Conservation (phyloP, 2,113 vertebrate species). For the Zosterops borbonicus region DNA sequence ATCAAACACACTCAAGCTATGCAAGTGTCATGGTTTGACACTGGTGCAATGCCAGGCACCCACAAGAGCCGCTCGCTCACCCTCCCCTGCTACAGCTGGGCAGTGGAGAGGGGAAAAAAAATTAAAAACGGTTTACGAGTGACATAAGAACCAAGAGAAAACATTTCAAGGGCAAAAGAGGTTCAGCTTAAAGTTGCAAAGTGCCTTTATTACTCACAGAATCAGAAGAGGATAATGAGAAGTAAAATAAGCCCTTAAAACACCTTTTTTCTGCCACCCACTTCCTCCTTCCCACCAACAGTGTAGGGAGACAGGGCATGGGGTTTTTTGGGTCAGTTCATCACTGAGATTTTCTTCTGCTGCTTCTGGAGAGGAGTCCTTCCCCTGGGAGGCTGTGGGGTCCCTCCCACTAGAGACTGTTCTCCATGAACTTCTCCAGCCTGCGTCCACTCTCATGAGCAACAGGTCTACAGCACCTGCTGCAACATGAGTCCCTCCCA, state of each 20-base stretch:
- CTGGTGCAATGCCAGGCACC: too few relatives aligned
- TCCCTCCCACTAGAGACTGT: background rate
- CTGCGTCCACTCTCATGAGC: accelerated
- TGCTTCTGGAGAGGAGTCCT: background rate
- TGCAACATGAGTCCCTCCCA: background rate
- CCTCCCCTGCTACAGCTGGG: background rate
- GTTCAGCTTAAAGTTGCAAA: background rate
- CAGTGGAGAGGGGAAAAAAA: background rate
- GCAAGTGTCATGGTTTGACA: background rate
- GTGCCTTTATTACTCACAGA: background rate
- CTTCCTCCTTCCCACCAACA: background rate
- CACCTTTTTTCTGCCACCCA: background rate
- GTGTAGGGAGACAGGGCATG: background rate
- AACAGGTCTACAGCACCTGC: accelerated
- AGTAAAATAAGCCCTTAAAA: background rate
- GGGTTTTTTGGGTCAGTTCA: background rate
- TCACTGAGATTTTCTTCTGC: background rate
- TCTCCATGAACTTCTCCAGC: accelerated
- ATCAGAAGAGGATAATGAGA: background rate
- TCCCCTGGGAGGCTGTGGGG: background rate
- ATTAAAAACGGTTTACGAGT: background rate
- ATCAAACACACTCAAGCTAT: background rate
- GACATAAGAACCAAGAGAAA: background rate
- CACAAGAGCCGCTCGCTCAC: accelerated
- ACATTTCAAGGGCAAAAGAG: background rate